phyloP scores from a whole-genome alignment of 2,888 invertebrate genomes.

The Megamerina dolium region DNA sequence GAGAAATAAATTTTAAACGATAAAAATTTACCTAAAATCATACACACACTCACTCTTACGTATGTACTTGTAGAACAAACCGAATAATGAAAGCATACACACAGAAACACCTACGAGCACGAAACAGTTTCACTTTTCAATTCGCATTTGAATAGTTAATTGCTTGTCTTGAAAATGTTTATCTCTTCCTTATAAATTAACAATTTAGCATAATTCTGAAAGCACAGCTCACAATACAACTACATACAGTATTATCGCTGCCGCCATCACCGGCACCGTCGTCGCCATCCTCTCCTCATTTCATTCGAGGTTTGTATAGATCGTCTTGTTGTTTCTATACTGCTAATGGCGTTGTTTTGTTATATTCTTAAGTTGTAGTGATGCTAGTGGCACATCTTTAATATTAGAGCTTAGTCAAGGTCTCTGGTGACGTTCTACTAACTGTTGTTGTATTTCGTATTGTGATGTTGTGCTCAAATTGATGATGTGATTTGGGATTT shows the following conservation, averaged over 20 bases:
- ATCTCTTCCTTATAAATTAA: constrained; percentile 41
- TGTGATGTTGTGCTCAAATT: constrained; percentile 1
- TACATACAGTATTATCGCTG: neutral
- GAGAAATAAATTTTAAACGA: constrained; percentile 2
- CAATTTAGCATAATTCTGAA: constrained; percentile 20
- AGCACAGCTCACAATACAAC: constrained; percentile 1
- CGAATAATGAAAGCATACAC: neutral
- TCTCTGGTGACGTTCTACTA: constrained; percentile 33
- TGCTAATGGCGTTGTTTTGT: neutral
- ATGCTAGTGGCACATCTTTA: too few species aligned
- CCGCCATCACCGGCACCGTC: too few species aligned
- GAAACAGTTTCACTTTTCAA: constrained; percentile 38
- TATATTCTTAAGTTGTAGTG: constrained; percentile 4
- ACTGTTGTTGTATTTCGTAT: constrained; percentile 18
- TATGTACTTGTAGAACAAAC: too few species aligned
- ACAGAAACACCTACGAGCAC: neutral
- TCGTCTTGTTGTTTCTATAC: neutral
- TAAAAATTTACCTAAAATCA: neutral
- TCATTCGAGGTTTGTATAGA: too few species aligned
- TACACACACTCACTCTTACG: too few species aligned
- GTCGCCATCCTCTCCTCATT: too few species aligned
- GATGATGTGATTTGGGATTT: constrained; percentile 1
- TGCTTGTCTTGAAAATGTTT: constrained; percentile 32
- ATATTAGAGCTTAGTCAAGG: constrained; percentile 27
- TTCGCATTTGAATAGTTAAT: constrained; percentile 42